Base-by-base conservation (phyloP, 1,140 invertebrate species). In the Bombus sibiricus region DNA sequence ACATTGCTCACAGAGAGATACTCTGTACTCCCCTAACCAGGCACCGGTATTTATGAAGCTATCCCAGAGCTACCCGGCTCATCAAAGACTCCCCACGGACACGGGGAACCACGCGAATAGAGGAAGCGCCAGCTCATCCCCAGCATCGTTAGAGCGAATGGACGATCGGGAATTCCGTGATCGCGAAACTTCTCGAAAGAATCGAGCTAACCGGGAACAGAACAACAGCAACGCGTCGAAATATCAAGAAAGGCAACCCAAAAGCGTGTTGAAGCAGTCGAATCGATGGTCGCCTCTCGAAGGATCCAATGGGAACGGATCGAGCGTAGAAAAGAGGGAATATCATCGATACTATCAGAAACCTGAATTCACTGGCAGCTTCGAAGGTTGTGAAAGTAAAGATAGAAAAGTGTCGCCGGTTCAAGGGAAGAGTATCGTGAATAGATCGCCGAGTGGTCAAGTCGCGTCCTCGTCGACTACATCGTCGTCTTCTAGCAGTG, bases 1-100 rank as follows among this genome's bases (percentile, higher is more conserved):
- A 0, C 96, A 96, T 81, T 96, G 96, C 78, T 94, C 95, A 0
- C 95, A 96, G 75, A 90, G 95, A 25, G 95, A 96, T 62, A 94
- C 86, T 28, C 69, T 94, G 39, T 94, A 93, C 66, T 94, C 94
- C 0, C 92, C 93, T 0, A 94, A 90, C 80, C 93, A 95, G 15
- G 83, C 85, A 3, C 86, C 92, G 0, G 89, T 93, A 66, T 92
- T 93, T 64, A 96, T 96, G 95, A 94, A 96, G 79, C 89, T 96
- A 5, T 96, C 96, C 0, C 96, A 96, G 84, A 96, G 96, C 88
- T 96, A 96, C 87, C 96, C 96, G 0, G 94, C 94, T 9, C 95
- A 96, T 93, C 94, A 95, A 64, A 90, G 94, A 43, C 92, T 89
- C 83, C 90, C 91, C 9, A 86, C 89, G 62, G 94, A 94, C 69